phyloP scores from a whole-genome alignment of 2,797 vertebrate species.

The Galagoides demidoff region DNA sequence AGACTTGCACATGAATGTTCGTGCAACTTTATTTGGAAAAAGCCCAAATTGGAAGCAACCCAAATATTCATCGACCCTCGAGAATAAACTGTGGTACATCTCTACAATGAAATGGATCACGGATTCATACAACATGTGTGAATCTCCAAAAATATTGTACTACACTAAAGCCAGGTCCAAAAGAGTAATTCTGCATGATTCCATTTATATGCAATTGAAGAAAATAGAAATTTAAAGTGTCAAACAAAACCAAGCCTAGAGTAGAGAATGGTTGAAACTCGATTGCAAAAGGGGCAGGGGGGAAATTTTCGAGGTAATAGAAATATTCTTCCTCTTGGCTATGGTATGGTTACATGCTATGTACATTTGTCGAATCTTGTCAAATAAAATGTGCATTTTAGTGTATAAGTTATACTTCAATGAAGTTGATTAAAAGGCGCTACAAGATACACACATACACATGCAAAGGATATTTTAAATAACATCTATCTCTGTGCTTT shows the following conservation, averaged over 20 bases:
- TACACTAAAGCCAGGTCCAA: not conserved
- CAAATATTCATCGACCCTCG: not conserved
- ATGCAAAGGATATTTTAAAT: not conserved
- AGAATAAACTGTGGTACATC: not conserved
- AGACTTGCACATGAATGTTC: not conserved
- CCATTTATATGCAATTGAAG: not conserved
- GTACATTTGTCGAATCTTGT: not conserved
- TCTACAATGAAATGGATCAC: not conserved
- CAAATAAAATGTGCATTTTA: not conserved
- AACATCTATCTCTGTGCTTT: not conserved
- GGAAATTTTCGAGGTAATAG: not conserved
- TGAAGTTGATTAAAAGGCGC: not conserved
- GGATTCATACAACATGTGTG: not conserved
- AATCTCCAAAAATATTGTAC: not conserved
- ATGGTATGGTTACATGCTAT: not conserved
- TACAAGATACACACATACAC: not conserved
- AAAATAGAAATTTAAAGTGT: not conserved
- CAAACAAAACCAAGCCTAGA: not conserved
- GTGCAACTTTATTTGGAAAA: not conserved
- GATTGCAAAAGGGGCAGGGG: not conserved
- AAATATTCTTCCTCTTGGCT: not conserved
- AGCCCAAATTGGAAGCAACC: not conserved
- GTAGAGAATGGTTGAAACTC: not conserved
- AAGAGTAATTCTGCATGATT: not conserved
- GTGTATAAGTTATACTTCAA: not conserved